A percentile compares a stretch with the other conserved stretches of the same genome.
These are phyloP conservation scores for Hemiprocne comata DNA, from an alignment of 2,113 vertebrate species.

Conservation along the genomic window DNA sequence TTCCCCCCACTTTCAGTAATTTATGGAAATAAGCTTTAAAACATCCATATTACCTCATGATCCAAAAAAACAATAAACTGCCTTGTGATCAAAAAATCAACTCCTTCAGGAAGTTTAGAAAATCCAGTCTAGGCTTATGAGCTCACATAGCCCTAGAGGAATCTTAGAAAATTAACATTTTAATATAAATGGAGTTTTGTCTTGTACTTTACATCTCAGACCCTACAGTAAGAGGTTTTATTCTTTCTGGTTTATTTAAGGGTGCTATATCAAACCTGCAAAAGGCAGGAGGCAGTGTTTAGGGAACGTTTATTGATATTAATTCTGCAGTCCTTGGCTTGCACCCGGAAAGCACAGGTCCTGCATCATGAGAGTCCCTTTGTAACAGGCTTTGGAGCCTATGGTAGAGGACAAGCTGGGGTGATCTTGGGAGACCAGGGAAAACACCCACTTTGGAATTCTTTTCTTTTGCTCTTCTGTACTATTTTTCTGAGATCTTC, in stretches of 20 bases:
- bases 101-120: background rate
- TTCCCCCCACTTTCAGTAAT: background rate
- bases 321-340: background rate
- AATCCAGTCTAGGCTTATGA: background rate
- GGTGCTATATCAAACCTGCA: background rate
- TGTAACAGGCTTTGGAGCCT: background rate
- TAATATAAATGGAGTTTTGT: background rate
- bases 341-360: background rate
- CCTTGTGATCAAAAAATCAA: background rate
- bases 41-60: background rate
- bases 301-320: background rate
- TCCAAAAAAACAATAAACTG: background rate
- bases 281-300: background rate
- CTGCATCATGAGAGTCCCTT: background rate
- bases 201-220: background rate
- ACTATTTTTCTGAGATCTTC: background rate
- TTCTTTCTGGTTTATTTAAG: background rate
- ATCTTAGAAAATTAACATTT: background rate
- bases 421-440: background rate
- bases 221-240: background rate
- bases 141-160: background rate
- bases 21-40: background rate
- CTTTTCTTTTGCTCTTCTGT: background rate
- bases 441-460: background rate
- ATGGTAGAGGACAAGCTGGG: background rate